Conservation (phyloP, 2,113 vertebrate species). For the Amazona guildingii region DNA sequence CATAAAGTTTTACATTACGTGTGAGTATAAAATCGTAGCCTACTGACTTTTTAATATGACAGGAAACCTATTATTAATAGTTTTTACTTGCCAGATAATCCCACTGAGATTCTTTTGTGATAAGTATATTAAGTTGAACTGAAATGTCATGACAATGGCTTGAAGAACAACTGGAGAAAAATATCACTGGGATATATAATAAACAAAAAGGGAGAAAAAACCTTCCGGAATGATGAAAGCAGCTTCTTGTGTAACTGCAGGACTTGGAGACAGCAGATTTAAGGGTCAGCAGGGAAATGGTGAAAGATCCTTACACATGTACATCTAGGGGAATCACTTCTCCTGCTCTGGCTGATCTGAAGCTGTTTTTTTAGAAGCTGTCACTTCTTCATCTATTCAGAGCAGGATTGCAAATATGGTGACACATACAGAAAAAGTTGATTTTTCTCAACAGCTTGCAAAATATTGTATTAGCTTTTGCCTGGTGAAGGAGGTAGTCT, state of each 20-base stretch:
- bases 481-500: not conserved
- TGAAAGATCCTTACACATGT: not conserved
- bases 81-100: not conserved
- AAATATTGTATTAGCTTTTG: not conserved
- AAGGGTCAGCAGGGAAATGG: not conserved
- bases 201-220: not conserved
- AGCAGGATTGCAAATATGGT: not conserved
- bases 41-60: not conserved
- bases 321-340: not conserved
- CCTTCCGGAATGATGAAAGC: not conserved
- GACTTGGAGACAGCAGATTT: not conserved
- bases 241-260: not conserved
- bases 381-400: not conserved
- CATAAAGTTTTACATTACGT: not conserved
- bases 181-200: not conserved
- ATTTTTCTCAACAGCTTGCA: not conserved
- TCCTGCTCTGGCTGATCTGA: not conserved
- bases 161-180: not conserved
- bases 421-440: rapidly evolving
- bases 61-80: not conserved
- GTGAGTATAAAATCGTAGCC: not conserved
- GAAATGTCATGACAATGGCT: not conserved
- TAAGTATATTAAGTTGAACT: not conserved
- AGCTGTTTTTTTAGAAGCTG: not conserved
- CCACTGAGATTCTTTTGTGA: not conserved